phyloP scores from a whole-genome alignment of 2,888 invertebrate species.

The Drosophila emarginata region DNA sequence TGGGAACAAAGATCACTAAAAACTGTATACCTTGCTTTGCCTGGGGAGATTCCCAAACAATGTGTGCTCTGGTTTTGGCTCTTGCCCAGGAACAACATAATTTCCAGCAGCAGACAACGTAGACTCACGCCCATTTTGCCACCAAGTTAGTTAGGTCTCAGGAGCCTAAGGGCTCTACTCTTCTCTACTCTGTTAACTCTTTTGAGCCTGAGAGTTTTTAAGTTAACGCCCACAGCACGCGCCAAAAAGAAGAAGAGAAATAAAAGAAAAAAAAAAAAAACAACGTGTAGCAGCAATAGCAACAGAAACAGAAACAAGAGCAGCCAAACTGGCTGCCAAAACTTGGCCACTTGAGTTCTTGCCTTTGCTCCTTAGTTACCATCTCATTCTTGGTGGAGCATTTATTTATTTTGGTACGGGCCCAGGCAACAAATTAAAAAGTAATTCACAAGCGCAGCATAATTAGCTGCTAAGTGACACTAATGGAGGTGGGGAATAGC shows the following conservation, averaged over 20 bases:
- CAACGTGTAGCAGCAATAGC: constrained; percentile 13
- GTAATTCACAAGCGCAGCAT: constrained; percentile 75
- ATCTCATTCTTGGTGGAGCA: constrained; percentile 34
- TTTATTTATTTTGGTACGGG: constrained; percentile 67
- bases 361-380: constrained; percentile 11
- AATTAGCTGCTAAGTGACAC: constrained; percentile 80
- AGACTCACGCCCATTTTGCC: constrained; percentile 63
- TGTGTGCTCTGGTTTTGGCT: neutral
- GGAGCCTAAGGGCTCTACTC: constrained; percentile 9
- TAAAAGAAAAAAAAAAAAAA: constrained; percentile 12
- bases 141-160: constrained; percentile 28
- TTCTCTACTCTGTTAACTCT: constrained; percentile 36
- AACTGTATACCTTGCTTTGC: too few relatives aligned
- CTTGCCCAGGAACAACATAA: constrained; percentile 48
- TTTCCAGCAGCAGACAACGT: constrained; percentile 39
- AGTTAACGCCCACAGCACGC: constrained; percentile 71
- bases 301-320: constrained; percentile 15
- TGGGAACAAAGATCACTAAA: too few relatives aligned
- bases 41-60: too few relatives aligned
- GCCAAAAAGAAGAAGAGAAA: constrained; percentile 45
- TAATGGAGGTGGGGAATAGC: constrained; percentile 58
- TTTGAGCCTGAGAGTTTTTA: constrained; percentile 45
- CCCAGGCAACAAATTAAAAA: constrained; percentile 74
- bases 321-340: constrained; percentile 69
- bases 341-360: constrained; percentile 64